A percentile compares a stretch with the other conserved stretches of the same genome.
phyloP scores from a whole-genome alignment of 2,113 vertebrate genomes.

The Columba livia region DNA sequence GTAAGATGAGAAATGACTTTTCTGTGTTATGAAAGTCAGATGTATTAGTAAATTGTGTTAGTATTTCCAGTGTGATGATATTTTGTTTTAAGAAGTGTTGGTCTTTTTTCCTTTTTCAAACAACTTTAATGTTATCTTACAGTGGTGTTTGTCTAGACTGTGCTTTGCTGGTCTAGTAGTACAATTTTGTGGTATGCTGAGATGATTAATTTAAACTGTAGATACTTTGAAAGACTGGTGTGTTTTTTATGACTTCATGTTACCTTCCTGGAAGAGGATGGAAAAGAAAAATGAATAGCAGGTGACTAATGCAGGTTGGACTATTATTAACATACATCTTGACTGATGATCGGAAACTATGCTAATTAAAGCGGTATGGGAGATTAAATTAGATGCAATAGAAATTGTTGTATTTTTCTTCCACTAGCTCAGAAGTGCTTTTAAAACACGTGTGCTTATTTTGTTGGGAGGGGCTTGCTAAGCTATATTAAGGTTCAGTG shows the following conservation, averaged over 20 bases:
- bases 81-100: not conserved
- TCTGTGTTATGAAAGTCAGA: not conserved
- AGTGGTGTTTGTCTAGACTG: not conserved
- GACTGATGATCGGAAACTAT: not conserved
- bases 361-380: not conserved
- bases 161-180: not conserved
- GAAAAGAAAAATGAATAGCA: not conserved
- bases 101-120: not conserved
- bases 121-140: not conserved
- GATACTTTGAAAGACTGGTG: not conserved
- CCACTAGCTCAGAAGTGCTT: not conserved
- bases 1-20: not conserved
- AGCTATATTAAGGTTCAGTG: not conserved
- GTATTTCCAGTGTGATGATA: not conserved
- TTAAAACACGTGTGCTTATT: not conserved
- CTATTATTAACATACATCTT: not conserved
- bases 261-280: not conserved
- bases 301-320: not conserved
- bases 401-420: not conserved
- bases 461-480: not conserved
- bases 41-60: not conserved
- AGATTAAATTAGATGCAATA: not conserved
- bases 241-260: not conserved
- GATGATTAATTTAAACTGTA: not conserved
- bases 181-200: not conserved